Conservation (phyloP, 2,888 invertebrate species). For the Oligia latruncula region DNA sequence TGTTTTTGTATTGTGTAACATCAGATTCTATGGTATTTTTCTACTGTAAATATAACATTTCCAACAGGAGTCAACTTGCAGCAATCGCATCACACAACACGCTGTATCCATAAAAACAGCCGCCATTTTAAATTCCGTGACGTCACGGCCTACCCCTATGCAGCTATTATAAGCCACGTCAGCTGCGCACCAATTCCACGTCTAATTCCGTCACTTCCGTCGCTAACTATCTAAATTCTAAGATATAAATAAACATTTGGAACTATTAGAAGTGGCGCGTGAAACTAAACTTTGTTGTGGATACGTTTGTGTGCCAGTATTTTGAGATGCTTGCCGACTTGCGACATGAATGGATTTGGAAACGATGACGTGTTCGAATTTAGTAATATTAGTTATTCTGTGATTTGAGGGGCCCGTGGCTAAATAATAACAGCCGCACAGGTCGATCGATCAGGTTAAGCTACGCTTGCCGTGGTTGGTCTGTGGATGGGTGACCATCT, state of each 20-base stretch:
- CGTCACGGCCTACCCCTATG: conserved; percentile 59
- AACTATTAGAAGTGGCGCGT: conserved; percentile 54
- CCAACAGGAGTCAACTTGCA: not conserved
- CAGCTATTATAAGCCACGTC: conserved; percentile 43
- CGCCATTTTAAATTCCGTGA: conserved; percentile 30
- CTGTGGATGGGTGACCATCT: too few species aligned
- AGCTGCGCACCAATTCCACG: conserved; percentile 61
- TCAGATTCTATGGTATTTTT: too few species aligned
- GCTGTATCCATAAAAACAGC: not conserved
- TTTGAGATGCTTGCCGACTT: conserved; percentile 20
- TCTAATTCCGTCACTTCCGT: conserved; percentile 65
- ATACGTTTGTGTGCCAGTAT: conserved; percentile 22
- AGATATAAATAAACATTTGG: conserved; percentile 59
- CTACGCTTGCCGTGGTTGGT: too few species aligned
- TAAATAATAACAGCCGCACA: too few species aligned
- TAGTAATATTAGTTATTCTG: not conserved
- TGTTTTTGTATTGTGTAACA: not conserved
- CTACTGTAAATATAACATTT: not conserved
- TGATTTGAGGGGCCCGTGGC: too few species aligned
- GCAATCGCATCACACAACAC: not conserved
- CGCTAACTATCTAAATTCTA: conserved; percentile 62
- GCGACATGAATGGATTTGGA: conserved; percentile 34
- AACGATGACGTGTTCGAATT: conserved; percentile 14
- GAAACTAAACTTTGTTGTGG: conserved; percentile 44
- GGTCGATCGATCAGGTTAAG: too few species aligned